These are phyloP conservation scores for Mico argentatus DNA, from an alignment of 2,797 vertebrate species.

Conservation along the genomic window DNA sequence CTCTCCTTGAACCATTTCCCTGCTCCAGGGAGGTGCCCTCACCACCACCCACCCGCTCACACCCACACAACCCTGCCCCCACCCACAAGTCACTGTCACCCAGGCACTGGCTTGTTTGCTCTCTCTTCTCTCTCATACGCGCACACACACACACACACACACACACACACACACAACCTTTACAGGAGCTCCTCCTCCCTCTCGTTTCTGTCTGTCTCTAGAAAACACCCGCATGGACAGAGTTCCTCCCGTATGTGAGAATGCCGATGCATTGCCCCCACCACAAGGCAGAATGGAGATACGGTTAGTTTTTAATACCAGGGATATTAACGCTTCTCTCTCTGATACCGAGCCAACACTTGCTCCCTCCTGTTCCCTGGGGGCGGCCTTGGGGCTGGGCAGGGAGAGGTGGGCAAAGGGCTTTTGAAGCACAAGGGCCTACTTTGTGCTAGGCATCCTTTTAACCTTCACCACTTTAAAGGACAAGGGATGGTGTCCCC, in stretches of 20 bases:
- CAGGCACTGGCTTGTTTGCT: too few relatives aligned
- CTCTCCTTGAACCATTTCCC: slow-evolving; percentile 71
- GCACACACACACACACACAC: background rate
- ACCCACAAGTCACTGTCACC: background rate
- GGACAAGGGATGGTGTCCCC: background rate
- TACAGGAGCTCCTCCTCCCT: background rate
- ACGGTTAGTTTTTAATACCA: slow-evolving; percentile 72
- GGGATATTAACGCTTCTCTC: slow-evolving; percentile 68
- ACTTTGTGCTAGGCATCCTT: background rate
- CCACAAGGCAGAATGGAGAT: slow-evolving; percentile 74
- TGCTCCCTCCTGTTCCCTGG: background rate
- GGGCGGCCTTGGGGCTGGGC: background rate
- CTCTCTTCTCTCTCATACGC: background rate
- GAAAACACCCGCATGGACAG: background rate
- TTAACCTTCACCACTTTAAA: background rate
- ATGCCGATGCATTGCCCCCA: slow-evolving; percentile 60
- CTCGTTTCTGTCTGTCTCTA: background rate
- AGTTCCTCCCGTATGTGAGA: slow-evolving; percentile 73
- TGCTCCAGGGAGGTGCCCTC: slow-evolving; percentile 47
- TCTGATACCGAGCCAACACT: slow-evolving; percentile 58
- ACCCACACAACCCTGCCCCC: background rate
- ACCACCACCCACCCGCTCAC: background rate
- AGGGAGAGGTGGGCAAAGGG: background rate
- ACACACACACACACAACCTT: background rate
- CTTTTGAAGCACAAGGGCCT: background rate